Base-by-base conservation (phyloP, 2,797 vertebrate species). In the Urosaurus nigricauda region DNA sequence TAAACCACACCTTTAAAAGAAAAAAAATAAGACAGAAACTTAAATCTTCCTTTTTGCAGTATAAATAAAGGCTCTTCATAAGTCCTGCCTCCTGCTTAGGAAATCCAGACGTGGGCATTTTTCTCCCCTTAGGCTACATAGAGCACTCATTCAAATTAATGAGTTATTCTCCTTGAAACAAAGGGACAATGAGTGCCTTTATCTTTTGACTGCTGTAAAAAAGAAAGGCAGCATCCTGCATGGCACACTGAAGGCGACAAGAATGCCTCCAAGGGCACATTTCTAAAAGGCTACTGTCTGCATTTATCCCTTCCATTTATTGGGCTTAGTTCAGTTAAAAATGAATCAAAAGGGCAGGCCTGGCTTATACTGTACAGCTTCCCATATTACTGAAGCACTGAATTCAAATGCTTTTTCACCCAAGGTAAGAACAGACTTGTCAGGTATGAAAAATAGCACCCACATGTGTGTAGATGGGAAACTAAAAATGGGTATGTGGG, bases 301-400 rank as follows among this genome's bases (percentile, higher is more conserved):
- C 77, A 71, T 87, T 79, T 53, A 70, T 53, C 16, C 14, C 1
- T 79, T 24, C 2, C n/a, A 37, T 53, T 87, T 71, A 37, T 56
- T 70, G n/a, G 16, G 60, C 4, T n/a, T 19, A 40, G 19, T 58
- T 89, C 86, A 74, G 1, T 19, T 51, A 0, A 40, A 70, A 86
- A 19, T 65, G 70, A 77, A 9, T 11, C 29, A 32, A 0, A 0
- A 0, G 40, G n/a, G 0, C 2, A 90, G 68, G 0, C n/a, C 51
- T n/a, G 5, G 5, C 0, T 24, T 73, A 0, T 53, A 65, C 5
- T 2, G 53, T 53, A 65, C 5, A 2, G 53, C 60, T 9, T 32
- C 68, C 0, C 35, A 79, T n/a, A 7, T 40, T 4, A 35, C 2
- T 32, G 35, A 80, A 9, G 35, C 65, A 19, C 24, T 53, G 63